Evolutionary conservation across 2,797 vertebrate genomes (phyloP).

Genomic region (Discoglossus pictus): DNA sequence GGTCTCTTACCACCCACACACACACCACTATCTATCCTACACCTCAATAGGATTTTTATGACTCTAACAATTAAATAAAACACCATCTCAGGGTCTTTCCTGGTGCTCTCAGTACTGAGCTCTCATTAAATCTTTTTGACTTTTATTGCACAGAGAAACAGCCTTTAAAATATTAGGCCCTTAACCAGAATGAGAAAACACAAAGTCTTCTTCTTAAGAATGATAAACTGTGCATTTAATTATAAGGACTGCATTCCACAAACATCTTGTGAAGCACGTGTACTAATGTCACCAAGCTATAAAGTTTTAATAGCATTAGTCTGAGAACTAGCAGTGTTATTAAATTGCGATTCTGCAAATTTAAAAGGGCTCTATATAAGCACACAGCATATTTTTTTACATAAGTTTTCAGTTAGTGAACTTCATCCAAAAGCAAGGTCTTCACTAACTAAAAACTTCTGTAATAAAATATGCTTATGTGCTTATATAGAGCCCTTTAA

Average conservation of each 20-base stretch:
- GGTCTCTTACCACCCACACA: constrained; percentile 21
- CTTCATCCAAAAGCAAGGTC: no score
- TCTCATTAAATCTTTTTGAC: constrained; percentile 27
- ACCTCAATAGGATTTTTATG: constrained; percentile 16
- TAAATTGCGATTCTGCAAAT: no score
- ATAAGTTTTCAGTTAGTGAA: no score
- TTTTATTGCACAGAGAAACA: constrained; percentile 23
- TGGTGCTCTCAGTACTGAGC: constrained; percentile 7
- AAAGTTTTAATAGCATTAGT: neutral
- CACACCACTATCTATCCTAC: constrained; percentile 15
- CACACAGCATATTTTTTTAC: no score
- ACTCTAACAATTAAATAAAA: constrained; percentile 26
- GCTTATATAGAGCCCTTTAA: no score
- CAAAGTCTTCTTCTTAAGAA: neutral
- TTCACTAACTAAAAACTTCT: no score
- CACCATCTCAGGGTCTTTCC: constrained; percentile 4
- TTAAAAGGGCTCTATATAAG: no score
- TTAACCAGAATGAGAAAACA: constrained; percentile 1
- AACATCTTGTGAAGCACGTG: constrained; percentile 3
- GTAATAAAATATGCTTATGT: no score
- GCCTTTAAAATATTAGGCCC: neutral
- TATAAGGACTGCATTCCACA: neutral
- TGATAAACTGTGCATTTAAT: constrained; percentile 15
- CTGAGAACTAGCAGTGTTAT: no score
- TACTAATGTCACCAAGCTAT: neutral